phyloP scores from a whole-genome alignment of 2,797 vertebrate species.

The Coreius guichenoti region DNA sequence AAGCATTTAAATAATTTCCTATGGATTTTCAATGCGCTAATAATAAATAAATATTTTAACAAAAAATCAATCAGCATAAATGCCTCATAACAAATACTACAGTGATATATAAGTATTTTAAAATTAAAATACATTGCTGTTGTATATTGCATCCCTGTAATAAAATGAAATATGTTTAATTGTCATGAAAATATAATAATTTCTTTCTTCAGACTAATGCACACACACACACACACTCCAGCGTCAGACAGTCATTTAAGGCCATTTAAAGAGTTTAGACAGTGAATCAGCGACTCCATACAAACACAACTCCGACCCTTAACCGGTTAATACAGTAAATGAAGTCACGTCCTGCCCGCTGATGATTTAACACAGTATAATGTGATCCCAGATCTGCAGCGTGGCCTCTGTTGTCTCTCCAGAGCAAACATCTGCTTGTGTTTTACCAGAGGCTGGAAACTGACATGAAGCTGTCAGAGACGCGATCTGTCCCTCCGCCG shows the following conservation, averaged over 20 bases:
- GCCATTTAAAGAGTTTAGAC: slow-evolving; percentile 30
- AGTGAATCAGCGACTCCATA: slow-evolving; percentile 10
- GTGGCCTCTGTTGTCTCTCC: background rate
- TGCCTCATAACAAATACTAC: too few species aligned
- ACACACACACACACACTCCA: background rate
- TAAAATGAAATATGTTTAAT: background rate
- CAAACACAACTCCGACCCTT: background rate
- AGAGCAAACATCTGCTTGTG: slow-evolving; percentile 13
- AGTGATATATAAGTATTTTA: too few species aligned
- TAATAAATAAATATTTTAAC: background rate
- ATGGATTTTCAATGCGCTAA: background rate
- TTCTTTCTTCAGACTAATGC: background rate
- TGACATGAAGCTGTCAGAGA: slow-evolving; percentile 2
- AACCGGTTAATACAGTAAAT: background rate
- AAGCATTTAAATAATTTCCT: too few species aligned
- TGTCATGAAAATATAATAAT: background rate
- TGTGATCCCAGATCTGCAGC: background rate
- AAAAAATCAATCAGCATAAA: background rate
- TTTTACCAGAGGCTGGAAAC: background rate
- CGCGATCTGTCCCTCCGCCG: background rate
- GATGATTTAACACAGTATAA: background rate
- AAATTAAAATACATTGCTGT: too few species aligned
- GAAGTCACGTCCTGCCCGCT: background rate
- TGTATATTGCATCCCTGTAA: too few species aligned
- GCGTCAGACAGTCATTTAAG: slow-evolving; percentile 43